phyloP scores from a whole-genome alignment of 2,888 invertebrate species.

The Sialis fuliginosa region DNA sequence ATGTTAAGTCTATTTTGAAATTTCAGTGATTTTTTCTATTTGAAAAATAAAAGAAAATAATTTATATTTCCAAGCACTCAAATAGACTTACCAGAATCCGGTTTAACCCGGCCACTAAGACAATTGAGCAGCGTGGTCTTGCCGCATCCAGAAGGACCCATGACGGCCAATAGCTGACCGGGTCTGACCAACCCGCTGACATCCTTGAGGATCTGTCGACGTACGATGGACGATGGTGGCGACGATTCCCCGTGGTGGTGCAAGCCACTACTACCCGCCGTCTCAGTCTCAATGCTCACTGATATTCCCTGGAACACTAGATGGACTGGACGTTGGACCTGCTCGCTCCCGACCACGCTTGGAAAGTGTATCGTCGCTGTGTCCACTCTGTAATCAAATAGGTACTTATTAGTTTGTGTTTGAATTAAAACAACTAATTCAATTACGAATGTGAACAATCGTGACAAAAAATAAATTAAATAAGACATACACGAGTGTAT shows the following conservation, averaged over 20 bases:
- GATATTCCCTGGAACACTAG: constrained; percentile 45
- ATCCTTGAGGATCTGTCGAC: constrained; percentile 44
- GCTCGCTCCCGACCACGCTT: constrained; percentile 31
- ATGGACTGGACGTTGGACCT: constrained; percentile 40
- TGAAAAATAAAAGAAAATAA: too few species aligned
- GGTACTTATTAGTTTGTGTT: constrained; percentile 1
- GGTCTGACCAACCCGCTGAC: constrained; percentile 57
- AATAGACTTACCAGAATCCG: constrained; percentile 21
- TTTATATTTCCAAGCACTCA: too few species aligned
- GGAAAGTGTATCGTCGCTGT: constrained; percentile 39
- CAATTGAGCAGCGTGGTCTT: constrained; percentile 65
- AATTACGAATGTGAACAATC: not conserved
- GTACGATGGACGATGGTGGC: constrained; percentile 20
- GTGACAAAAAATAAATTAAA: not conserved
- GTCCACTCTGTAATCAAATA: constrained; percentile 33
- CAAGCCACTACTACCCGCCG: constrained; percentile 8
- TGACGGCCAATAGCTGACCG: constrained; percentile 61
- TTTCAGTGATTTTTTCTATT: too few species aligned
- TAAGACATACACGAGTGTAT: too few species aligned
- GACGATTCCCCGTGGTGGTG: constrained; percentile 1
- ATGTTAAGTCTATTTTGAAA: too few species aligned
- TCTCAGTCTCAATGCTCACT: constrained; percentile 25
- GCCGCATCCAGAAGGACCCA: constrained; percentile 56
- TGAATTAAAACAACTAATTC: not conserved
- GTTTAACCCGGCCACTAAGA: constrained; percentile 48